These are phyloP conservation scores for Labeo catla DNA, from an alignment of 2,113 vertebrate genomes.

Conservation along the genomic window DNA sequence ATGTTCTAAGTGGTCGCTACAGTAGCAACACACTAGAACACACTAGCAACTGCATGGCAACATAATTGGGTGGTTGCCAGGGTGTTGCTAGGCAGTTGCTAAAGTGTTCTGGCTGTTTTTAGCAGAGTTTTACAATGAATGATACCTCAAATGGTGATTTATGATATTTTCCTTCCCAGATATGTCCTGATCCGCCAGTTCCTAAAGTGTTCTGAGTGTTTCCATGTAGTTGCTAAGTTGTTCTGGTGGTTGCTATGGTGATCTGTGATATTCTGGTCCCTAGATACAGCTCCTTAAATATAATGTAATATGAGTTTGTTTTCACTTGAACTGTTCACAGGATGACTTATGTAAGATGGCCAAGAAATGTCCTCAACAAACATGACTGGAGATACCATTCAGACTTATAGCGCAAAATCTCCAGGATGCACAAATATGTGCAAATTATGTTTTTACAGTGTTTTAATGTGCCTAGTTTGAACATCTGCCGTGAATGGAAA, in stretches of 20 bases:
- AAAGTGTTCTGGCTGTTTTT: background rate
- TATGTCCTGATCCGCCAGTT: background rate
- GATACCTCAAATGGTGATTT: too few species aligned
- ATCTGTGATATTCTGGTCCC: background rate
- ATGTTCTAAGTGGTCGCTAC: too few species aligned
- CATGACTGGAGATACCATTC: too few species aligned
- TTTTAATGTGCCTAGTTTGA: background rate
- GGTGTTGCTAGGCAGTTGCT: too few species aligned
- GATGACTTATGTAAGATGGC: background rate
- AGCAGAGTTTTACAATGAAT: background rate
- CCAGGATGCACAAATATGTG: background rate
- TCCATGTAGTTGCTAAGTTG: background rate
- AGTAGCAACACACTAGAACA: too few species aligned
- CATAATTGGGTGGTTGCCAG: too few species aligned
- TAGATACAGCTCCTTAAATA: constrained; percentile 1
- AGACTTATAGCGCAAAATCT: background rate
- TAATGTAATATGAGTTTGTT: background rate
- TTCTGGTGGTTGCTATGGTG: background rate
- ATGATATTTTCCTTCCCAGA: too few species aligned
- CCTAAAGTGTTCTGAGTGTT: background rate
- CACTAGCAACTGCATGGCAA: too few species aligned
- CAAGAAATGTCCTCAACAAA: background rate
- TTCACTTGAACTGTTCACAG: background rate
- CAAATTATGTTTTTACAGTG: background rate
- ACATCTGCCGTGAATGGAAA: background rate